Base-by-base conservation (phyloP, 2,888 invertebrate genomes). In the Heteromurus nitidus region DNA sequence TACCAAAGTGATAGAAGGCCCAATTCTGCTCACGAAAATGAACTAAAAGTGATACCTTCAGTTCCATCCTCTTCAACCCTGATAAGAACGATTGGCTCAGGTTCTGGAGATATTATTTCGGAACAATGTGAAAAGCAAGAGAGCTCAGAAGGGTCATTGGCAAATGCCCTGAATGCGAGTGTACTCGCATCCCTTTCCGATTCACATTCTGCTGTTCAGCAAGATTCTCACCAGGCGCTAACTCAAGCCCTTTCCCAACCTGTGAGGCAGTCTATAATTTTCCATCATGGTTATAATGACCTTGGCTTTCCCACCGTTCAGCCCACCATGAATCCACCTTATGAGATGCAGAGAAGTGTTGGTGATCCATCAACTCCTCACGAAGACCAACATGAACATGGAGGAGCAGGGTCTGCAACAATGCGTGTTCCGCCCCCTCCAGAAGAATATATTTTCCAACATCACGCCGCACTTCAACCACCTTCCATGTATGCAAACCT, bases 391-490 rank as follows among this genome's bases (percentile, higher is more conserved):
- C 1, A 11, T n/a, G 58, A 42, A 9, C 53, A 24, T 53, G 50
- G 47, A 1, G 20, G 36, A 0, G 30, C 69, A 30, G 70, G 62
- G 9, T 65, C 62, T 30, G 50, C 60, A 36, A 79, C 73, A 16
- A 62, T 82, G 5, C n/a, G n/a, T n/a, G n/a, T 85, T 16, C 58
- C 83, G 13, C 80, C 80, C 2, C 85, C 82, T 3, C 77, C 75
- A 9, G 82, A 83, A 65, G 84, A 85, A 65, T 82, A 82, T 31
- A 24, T 85, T 30, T 85, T 82, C 36, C 24, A 58, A n/a, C 76
- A 80, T 47, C 53, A 69, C 53, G 68, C 42, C 18, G 62, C 58
- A n/a, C 62, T 69, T 16, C 28, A 68, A 20, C n/a, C 65, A 44
- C 30, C 62, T 9, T 67, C 47, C 1, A 50, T 36, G 1, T 60